Base-by-base conservation (phyloP, 2,888 invertebrate genomes). In the Polyploca ridens region DNA sequence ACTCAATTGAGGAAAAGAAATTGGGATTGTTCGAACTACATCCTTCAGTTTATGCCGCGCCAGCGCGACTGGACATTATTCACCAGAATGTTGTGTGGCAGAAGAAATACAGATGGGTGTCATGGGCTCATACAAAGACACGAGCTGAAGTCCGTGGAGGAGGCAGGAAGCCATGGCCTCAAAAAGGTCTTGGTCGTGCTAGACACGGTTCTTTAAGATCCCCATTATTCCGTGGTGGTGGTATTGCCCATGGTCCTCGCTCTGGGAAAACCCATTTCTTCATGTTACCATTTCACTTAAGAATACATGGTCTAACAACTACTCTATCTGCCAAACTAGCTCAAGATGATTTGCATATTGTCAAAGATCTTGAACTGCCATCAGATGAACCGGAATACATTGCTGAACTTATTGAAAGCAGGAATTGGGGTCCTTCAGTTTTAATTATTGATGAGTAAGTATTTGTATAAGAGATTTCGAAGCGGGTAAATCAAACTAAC, bases 341-440 rank as follows among this genome's bases (percentile, higher is more conserved):
- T 0, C 99, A 99, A 94, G 98, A 99, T 90, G 99, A 99, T 91
- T 91, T 99, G 57, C 98, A 99, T 87, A 94, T 99, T 70, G 97
- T 99, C 0, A 96, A 97, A 71, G 95, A 96, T 80, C 93, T 99
- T 13, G 97, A 98, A 68, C 95, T 99, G 65, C 99, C 99, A 0
- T 95, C 96, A 3, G 96, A 97, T 64, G 97, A 99, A 70, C 94
- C 96, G 0, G 91, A 96, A 78, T 99, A 96, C 84, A 90, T 99
- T 10, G 93, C 96, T 75, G 96, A 98, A 75, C 90, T 99, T 63
- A 96, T 98, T 41, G 96, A 97, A 75, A 95, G 96, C 58, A 95
- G 99, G 74, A 96, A 97, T 85, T 99, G 99, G 99, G 99, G 99
- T 13, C 97, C 98, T 54, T 98, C 99, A 11, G 98, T 99, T 13